Evolutionary conservation across 2,888 invertebrate genomes (phyloP), one percentile per base, ranked within the genome.

Genomic region (Calameuta idolon): DNA sequence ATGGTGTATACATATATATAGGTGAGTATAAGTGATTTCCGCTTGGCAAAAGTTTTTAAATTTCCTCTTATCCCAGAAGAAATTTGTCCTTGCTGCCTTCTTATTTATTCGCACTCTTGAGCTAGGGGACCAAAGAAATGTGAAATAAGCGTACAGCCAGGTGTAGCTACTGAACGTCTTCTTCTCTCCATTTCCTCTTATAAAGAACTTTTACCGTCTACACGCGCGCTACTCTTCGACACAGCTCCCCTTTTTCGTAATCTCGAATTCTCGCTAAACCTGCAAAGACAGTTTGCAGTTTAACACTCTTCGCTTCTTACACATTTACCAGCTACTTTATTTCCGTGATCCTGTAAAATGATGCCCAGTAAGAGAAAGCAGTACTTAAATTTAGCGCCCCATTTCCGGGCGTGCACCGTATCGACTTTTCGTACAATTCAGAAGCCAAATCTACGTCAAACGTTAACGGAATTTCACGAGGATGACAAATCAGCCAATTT

Each of bases 311-410:
- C 11, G n/a, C n/a, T 30, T 33, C 15, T 69, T 30, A 69, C 15
- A 33, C 11, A n/a, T 33, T 33, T 4, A n/a, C 30, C 69, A 30
- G 69, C 12, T 12, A 69, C 33, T 69, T 69, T 0, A 30, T 79
- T 75, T 34, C 73, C 75, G 55, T 34, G 79, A 75, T 79, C 55
- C 30, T 34, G 12, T 55, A 55, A 55, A 55, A 23, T 9, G 5
- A 23, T 1, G 0, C 2, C 55, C 23, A 55, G 2, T 9, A 55
- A 55, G 9, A 15, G 15, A 15, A 55, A 55, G 5, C 23, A 23
- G 55, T 55, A 15, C 55, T 55, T 9, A 23, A 55, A 55, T 55
- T 23, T 23, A 55, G 9, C 55, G 55, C 2, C 23, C 23, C 55
- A 23, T 55, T 55, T 55, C 23, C 23, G 5, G 5, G 23, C 15